Conservation (phyloP, 2,888 invertebrate genomes). For the Mycogona germanica region DNA sequence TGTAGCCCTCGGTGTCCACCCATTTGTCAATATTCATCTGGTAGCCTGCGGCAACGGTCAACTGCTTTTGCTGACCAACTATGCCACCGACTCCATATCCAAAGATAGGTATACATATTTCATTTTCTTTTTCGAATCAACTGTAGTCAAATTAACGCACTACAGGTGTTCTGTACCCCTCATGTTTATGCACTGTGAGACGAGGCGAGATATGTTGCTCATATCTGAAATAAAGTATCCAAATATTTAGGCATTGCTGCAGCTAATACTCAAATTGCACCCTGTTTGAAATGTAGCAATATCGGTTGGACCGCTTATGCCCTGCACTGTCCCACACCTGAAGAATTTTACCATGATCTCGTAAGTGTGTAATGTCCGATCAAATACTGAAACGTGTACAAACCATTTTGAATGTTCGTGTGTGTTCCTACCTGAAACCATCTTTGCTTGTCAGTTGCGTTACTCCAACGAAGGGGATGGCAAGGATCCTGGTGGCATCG, state of each 20-base stretch:
- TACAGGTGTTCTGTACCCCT: not conserved
- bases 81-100: constrained; percentile 21
- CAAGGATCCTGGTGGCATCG: constrained; percentile 45
- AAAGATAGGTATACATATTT: constrained; percentile 19
- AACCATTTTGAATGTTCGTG: too few relatives aligned
- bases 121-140: too few relatives aligned
- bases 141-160: not conserved
- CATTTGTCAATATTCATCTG: constrained; percentile 47
- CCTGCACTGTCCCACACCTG: constrained; percentile 49
- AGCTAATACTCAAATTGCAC: too few relatives aligned
- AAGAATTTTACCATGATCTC: constrained; percentile 54
- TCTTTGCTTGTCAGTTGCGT: too few relatives aligned
- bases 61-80: constrained; percentile 29
- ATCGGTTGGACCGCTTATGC: constrained; percentile 57
- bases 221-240: not conserved
- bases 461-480: too few relatives aligned
- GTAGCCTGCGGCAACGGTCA: constrained; percentile 27
- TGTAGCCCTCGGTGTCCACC: constrained; percentile 52
- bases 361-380: constrained; percentile 42
- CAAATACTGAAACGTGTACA: too few relatives aligned
- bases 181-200: not conserved
- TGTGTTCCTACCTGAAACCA: too few relatives aligned
- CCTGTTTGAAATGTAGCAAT: constrained; percentile 10
- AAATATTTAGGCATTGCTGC: not conserved
- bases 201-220: not conserved